Percentiles rank a stretch among this genome's conserved stretches.
These are phyloP conservation scores for Euborellia annulipes DNA, from an alignment of 1,140 invertebrate species.

Conservation along the genomic window DNA sequence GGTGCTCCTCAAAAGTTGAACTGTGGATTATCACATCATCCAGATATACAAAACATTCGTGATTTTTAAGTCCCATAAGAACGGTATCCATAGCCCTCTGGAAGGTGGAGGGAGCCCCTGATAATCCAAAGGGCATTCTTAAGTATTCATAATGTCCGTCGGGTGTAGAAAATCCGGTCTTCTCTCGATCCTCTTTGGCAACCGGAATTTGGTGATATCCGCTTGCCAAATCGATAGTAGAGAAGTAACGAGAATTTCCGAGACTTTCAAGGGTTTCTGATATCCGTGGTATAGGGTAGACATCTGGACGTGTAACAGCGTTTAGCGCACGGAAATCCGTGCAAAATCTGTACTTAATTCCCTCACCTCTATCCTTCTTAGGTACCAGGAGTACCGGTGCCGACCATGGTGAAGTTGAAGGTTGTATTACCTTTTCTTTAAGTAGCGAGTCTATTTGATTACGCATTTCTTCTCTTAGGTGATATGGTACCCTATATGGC, in stretches of 20 bases:
- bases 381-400: too few species aligned
- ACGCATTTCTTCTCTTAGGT: too few species aligned
- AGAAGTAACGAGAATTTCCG: slow-evolving; percentile 17
- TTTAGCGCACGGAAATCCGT: slow-evolving; percentile 25
- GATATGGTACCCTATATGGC: too few species aligned
- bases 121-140: slow-evolving; percentile 26
- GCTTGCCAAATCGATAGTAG: slow-evolving; percentile 28
- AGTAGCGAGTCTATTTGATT: too few species aligned
- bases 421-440: too few species aligned
- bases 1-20: too few species aligned
- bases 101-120: slow-evolving; percentile 27
- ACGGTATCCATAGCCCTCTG: slow-evolving; percentile 26
- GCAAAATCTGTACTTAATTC: too few species aligned
- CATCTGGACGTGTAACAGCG: slow-evolving; percentile 11
- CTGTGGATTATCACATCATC: too few species aligned
- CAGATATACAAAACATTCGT: slow-evolving; percentile 24
- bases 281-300: slow-evolving; percentile 35
- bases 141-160: slow-evolving; percentile 24
- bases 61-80: slow-evolving; percentile 19
- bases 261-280: slow-evolving; percentile 23
- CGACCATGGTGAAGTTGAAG: too few species aligned
- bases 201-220: slow-evolving; percentile 25
- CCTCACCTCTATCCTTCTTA: too few species aligned
- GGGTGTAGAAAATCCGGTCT: slow-evolving; percentile 25
- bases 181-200: slow-evolving; percentile 16